Evolutionary conservation across 2,888 invertebrate species (phyloP).

Genomic region (Zygogramma bicolorata): DNA sequence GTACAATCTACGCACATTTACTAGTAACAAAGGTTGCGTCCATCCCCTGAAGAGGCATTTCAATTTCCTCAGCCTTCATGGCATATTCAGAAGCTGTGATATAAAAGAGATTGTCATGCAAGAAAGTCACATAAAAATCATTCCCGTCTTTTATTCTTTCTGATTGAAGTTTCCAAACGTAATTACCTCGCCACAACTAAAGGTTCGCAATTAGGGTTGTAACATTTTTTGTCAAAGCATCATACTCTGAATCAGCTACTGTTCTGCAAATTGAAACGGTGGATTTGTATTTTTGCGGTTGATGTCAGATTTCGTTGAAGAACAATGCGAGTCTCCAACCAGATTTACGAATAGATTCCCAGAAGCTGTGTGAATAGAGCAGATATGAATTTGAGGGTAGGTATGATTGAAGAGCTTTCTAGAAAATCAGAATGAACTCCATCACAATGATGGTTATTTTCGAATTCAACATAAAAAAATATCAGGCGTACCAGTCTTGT

Average conservation of each 20-base stretch:
- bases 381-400: too few relatives aligned
- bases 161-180: neutral
- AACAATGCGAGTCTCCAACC: neutral
- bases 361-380: too few relatives aligned
- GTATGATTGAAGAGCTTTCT: too few relatives aligned
- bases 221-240: neutral
- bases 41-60: neutral
- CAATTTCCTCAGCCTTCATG: neutral
- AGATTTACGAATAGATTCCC: too few relatives aligned
- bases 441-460: too few relatives aligned
- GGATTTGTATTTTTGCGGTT: neutral
- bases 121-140: neutral
- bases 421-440: too few relatives aligned
- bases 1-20: neutral
- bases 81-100: neutral
- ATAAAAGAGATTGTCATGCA: neutral
- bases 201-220: neutral
- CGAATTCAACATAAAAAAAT: too few relatives aligned
- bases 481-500: too few relatives aligned
- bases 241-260: neutral
- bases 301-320: neutral
- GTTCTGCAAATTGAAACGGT: too few relatives aligned
- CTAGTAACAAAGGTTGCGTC: neutral
- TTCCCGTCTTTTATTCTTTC: neutral
- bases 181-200: neutral